A percentile compares a stretch with the other conserved stretches of the same genome.
phyloP scores from a whole-genome alignment of 2,113 vertebrate species.

The Chiloscyllium plagiosum region DNA sequence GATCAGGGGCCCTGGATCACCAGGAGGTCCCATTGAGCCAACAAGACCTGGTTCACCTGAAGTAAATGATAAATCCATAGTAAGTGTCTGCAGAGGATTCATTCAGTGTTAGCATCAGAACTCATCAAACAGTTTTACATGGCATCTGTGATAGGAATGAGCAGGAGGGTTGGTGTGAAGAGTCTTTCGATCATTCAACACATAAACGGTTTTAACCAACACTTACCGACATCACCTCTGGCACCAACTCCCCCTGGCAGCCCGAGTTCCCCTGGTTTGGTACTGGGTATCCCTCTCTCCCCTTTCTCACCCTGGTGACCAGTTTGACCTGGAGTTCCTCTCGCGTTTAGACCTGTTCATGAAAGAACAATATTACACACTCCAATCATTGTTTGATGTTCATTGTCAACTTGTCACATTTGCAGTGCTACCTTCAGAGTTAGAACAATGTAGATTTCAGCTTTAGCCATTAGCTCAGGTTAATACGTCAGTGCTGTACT shows the following conservation, averaged over 20 bases:
- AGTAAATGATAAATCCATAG: slow-evolving; percentile 39
- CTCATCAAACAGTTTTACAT: neutral
- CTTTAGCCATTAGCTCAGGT: neutral
- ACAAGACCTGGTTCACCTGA: slow-evolving; percentile 66
- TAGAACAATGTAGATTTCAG: neutral
- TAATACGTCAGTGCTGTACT: too few relatives aligned
- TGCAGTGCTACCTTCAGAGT: neutral
- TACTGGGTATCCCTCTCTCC: slow-evolving; percentile 65
- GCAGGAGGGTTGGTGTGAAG: too few relatives aligned
- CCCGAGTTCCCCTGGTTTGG: slow-evolving; percentile 61
- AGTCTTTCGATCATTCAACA: neutral
- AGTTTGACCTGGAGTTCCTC: slow-evolving; percentile 63
- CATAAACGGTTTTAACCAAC: neutral
- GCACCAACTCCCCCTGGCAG: slow-evolving; percentile 65
- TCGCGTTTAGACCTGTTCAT: slow-evolving; percentile 61
- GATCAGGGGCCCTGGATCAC: slow-evolving; percentile 62
- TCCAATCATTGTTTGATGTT: neutral
- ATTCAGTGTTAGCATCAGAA: neutral
- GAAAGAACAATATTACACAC: neutral
- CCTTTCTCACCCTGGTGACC: slow-evolving; percentile 71
- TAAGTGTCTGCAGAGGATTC: neutral
- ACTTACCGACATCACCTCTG: slow-evolving; percentile 68
- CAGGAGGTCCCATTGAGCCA: slow-evolving; percentile 67
- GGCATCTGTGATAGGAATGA: neutral
- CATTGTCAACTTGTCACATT: neutral